A percentile compares a stretch with the other conserved stretches of the same genome.
Conservation (phyloP, 2,888 invertebrate species). For the Physocephala rufipes region DNA sequence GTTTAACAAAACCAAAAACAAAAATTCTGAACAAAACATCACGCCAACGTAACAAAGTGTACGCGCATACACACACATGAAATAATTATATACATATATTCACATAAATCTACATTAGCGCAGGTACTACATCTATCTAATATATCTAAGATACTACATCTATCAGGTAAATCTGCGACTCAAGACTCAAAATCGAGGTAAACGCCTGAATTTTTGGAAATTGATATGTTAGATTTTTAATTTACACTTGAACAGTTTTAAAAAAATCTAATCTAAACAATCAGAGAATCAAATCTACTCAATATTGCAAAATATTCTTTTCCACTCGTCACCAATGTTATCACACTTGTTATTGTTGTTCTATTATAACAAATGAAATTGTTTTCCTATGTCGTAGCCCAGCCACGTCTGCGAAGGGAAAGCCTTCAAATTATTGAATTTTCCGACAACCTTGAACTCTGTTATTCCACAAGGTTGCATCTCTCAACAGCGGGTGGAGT, state of each 20-base stretch:
- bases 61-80: too few species aligned
- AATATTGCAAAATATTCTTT: neutral
- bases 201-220: too few species aligned
- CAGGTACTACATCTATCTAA: too few species aligned
- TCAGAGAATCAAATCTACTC: too few species aligned
- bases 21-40: constrained; percentile 13
- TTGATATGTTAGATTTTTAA: too few species aligned
- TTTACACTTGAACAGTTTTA: too few species aligned
- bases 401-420: constrained; percentile 10
- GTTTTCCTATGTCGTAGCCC: neutral
- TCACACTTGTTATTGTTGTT: constrained; percentile 1
- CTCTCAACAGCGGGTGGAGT: constrained; percentile 19
- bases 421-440: constrained; percentile 38
- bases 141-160: too few species aligned
- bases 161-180: too few species aligned
- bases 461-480: constrained; percentile 40
- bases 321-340: neutral
- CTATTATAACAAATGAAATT: constrained; percentile 19
- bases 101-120: too few species aligned
- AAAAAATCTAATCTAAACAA: too few species aligned
- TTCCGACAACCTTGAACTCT: constrained; percentile 46
- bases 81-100: too few species aligned
- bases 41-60: neutral
- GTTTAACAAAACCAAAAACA: constrained; percentile 6
- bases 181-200: too few species aligned